Percentiles rank a stretch among this genome's conserved stretches.
Evolutionary conservation across 1,140 invertebrate genomes (phyloP).

Genomic region (Drosophila micromelanica): DNA sequence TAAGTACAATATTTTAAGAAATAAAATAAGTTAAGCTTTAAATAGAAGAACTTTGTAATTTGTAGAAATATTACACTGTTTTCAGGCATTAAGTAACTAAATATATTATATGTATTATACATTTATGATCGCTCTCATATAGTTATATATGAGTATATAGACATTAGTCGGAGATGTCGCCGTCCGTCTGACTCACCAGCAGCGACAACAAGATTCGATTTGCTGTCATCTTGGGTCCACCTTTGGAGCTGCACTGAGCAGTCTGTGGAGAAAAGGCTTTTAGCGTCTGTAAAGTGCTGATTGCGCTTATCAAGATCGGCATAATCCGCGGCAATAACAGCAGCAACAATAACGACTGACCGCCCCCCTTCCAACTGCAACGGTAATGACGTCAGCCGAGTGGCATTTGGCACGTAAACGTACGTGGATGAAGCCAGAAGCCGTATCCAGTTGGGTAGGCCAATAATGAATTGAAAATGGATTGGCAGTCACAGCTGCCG

Average conservation of each 20-base stretch:
- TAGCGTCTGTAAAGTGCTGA: constrained; percentile 6
- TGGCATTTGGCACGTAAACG: constrained; percentile 28
- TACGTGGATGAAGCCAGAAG: constrained; percentile 33
- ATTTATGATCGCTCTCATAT: no score
- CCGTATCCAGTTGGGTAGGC: constrained; percentile 36
- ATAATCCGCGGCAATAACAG: not conserved
- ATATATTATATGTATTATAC: no score
- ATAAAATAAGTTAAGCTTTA: no score
- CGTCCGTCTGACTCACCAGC: constrained; percentile 5
- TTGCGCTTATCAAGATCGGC: constrained; percentile 18
- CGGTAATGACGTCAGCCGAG: constrained; percentile 24
- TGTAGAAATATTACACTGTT: no score
- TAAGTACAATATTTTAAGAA: no score
- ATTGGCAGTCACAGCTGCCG: constrained; percentile 72
- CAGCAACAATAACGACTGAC: not conserved
- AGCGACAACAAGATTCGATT: constrained; percentile 6
- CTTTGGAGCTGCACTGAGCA: constrained; percentile 27
- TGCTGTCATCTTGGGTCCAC: constrained; percentile 24
- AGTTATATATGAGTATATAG: no score
- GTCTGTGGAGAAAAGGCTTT: not conserved
- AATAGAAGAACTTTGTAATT: no score
- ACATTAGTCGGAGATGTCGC: no score
- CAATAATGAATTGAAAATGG: constrained; percentile 31
- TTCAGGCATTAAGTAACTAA: no score
- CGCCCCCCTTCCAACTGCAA: not conserved